phyloP scores from a whole-genome alignment of 2,888 invertebrate genomes.

The Dysmachus trigonus region DNA sequence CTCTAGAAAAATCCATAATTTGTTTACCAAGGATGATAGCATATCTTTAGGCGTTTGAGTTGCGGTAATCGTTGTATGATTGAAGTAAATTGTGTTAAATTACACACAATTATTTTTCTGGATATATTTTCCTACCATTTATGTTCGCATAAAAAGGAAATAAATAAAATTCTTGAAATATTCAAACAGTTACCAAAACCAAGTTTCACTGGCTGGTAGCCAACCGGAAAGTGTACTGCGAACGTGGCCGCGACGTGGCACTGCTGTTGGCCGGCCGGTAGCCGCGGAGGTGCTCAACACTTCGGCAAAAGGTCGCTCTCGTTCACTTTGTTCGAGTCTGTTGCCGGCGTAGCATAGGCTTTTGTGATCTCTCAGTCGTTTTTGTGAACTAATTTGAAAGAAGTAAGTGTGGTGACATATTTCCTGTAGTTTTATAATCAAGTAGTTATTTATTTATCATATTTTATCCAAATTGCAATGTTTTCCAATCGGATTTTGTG shows the following conservation, averaged over 20 bases:
- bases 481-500: not conserved
- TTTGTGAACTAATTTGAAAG: conserved; percentile 59
- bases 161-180: not conserved
- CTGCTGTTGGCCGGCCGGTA: not conserved
- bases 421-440: conserved; percentile 19
- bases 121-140: not conserved
- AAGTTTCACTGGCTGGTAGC: conserved; percentile 42
- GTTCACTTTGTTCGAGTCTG: conserved; percentile 67
- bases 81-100: not conserved
- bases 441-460: not conserved
- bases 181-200: not conserved
- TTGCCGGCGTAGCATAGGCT: conserved; percentile 70
- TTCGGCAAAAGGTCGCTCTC: conserved; percentile 1
- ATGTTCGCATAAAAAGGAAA: not conserved
- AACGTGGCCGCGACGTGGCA: conserved; percentile 52
- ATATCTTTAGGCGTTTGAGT: not conserved
- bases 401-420: conserved; percentile 42
- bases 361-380: conserved; percentile 60
- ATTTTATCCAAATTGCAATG: conserved; percentile 32
- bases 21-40: not conserved
- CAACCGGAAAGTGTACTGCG: conserved; percentile 50
- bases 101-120: not conserved
- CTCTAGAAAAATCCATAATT: not conserved
- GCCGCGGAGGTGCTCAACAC: not conserved
- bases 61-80: not conserved